phyloP scores from a whole-genome alignment of 2,113 vertebrate species.

The Melanerpes formicivorus region DNA sequence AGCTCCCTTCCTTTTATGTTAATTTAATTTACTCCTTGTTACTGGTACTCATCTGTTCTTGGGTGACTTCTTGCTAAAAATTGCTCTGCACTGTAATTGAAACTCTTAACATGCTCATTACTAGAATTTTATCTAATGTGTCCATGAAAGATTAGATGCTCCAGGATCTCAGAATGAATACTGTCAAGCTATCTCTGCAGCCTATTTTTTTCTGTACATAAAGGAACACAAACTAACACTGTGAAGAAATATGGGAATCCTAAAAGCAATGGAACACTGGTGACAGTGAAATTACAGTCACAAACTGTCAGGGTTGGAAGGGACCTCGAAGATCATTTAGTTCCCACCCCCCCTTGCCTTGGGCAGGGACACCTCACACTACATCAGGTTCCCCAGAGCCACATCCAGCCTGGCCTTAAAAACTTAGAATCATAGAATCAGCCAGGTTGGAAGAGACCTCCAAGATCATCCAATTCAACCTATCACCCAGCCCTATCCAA shows the following conservation, averaged over 20 bases:
- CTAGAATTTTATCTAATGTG: background rate
- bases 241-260: background rate
- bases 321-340: too few species aligned
- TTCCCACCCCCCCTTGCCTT: too few species aligned
- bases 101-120: background rate
- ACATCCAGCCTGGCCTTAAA: too few species aligned
- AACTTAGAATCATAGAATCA: too few species aligned
- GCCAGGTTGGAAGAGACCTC: too few species aligned
- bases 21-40: conserved; percentile 40
- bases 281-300: background rate
- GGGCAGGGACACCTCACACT: too few species aligned
- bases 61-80: background rate
- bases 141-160: background rate
- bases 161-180: background rate
- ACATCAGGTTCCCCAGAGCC: too few species aligned
- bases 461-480: too few species aligned
- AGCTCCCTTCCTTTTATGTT: conserved; percentile 8
- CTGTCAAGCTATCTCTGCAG: background rate
- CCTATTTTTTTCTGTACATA: background rate
- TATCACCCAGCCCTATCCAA: too few species aligned
- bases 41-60: background rate
- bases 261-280: background rate
- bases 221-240: background rate
- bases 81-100: background rate
- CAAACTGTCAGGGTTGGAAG: too few species aligned